Base-by-base conservation (phyloP, 2,888 invertebrate species). In the Sphaeridia pumilis region DNA sequence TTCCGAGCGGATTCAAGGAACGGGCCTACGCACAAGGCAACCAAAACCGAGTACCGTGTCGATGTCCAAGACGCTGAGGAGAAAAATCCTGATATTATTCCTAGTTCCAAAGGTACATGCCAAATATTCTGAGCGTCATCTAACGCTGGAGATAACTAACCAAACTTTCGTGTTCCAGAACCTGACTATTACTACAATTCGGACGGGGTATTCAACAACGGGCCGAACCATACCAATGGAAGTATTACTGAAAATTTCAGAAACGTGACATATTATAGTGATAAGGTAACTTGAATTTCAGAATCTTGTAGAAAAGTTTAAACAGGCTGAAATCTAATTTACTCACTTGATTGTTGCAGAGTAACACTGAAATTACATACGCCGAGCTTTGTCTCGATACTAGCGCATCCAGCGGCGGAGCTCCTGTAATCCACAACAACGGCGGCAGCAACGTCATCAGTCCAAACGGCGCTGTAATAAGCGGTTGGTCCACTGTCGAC, bases 81-180 rank as follows among this genome's bases (percentile, higher is more conserved):
- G 61, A 72, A 71, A 80, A 88, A 88, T 74, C 88, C 88, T 26
- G 88, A 88, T 70, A 86, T 88, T 60, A 84, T 88, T 56, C 87
- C 88, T 26, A 80, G 83, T 64, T 87, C 84, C 69, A 87, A 87
- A 81, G 86, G 87, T 87, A 74, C 59, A n/a, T n/a, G n/a, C n/a
- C n/a, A n/a, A n/a, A n/a, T n/a, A n/a, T n/a, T n/a, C n/a, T n/a
- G n/a, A n/a, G n/a, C n/a, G 31, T 31, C 31, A 31, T 31, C 31
- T 31, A n/a, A n/a, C n/a, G n/a, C n/a, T n/a, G n/a, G n/a, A n/a
- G n/a, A 31, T 31, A 31, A 31, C 7, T 31, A 31, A 31, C 14
- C 7, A 7, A 31, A 31, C 7, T 31, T 34, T 31, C 26, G 28
- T 26, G 5, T 46, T 31, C 10, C 42, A 64, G 65, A 65, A 52